Evolutionary conservation across 2,113 vertebrate species (phyloP).

Genomic region (rat (Rattus norvegicus)): DNA sequence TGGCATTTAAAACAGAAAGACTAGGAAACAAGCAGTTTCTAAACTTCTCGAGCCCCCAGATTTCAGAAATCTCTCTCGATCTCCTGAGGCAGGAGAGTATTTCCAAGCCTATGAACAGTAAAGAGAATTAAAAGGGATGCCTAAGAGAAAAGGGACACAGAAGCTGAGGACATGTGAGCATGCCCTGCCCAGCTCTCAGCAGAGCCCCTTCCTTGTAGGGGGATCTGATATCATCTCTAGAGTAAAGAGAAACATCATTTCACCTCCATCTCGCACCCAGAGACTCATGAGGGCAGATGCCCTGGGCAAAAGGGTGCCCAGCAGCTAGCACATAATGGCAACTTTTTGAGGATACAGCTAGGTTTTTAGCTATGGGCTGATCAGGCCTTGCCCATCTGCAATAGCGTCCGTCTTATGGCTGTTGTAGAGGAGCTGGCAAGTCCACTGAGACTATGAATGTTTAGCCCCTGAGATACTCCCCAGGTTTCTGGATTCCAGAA

Average conservation of each 20-base stretch:
- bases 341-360: background rate
- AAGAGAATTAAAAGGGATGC: background rate
- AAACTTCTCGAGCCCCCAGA: background rate
- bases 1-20: background rate
- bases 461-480: background rate
- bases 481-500: background rate
- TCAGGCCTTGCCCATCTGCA: too few relatives aligned
- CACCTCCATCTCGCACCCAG: too few relatives aligned
- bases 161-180: too few relatives aligned
- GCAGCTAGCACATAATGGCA: background rate
- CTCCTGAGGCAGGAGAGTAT: background rate
- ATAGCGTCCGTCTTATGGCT: too few relatives aligned
- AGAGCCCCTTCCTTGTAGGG: background rate
- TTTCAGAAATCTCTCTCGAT: background rate
- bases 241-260: background rate
- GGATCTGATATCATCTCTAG: background rate
- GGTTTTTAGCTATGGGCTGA: background rate
- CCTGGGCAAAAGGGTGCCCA: accelerated
- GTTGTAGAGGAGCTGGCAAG: background rate
- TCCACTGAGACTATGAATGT: background rate
- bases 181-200: background rate
- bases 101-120: background rate
- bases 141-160: background rate
- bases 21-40: background rate
- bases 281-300: background rate